Percentiles rank a stretch among this genome's conserved stretches.
phyloP scores from a whole-genome alignment of 1,140 invertebrate genomes.

The Oreohelix idahoensis region DNA sequence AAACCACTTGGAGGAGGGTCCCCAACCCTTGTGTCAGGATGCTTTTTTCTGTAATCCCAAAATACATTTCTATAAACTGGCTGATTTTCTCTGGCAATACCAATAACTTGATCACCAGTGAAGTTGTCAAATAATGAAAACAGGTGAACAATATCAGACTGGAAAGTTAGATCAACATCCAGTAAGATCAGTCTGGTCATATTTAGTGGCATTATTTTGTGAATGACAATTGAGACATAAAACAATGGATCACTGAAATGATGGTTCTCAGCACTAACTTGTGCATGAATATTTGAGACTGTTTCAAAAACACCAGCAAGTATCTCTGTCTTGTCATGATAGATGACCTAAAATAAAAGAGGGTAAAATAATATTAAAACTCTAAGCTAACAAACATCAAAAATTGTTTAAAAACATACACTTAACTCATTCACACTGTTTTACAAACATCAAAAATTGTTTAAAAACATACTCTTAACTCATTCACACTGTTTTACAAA shows the following conservation, averaged over 20 bases:
- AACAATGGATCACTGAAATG: conserved; percentile 87
- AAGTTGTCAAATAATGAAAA: conserved; percentile 82
- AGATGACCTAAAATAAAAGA: conserved; percentile 73
- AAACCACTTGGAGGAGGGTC: conserved; percentile 78
- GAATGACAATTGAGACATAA: conserved; percentile 84
- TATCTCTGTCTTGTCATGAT: conserved; percentile 79
- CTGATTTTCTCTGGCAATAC: conserved; percentile 83
- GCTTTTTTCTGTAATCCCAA: conserved; percentile 79
- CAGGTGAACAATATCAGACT: conserved; percentile 80
- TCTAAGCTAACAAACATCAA: background rate
- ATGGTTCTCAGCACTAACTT: conserved; percentile 84
- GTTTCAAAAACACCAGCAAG: conserved; percentile 79
- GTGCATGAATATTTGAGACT: conserved; percentile 80
- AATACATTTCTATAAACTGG: conserved; percentile 87
- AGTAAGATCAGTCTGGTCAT: conserved; percentile 80
- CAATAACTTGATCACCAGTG: conserved; percentile 79
- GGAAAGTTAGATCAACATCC: conserved; percentile 86
- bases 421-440: too few species aligned
- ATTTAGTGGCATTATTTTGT: conserved; percentile 79
- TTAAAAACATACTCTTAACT: background rate
- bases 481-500: background rate
- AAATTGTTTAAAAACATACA: background rate
- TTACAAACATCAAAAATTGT: background rate
- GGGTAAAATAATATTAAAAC: background rate
- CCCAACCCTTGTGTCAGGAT: conserved; percentile 79